Base-by-base conservation (phyloP, 2,888 invertebrate genomes). In the Agonopterix heracliana region DNA sequence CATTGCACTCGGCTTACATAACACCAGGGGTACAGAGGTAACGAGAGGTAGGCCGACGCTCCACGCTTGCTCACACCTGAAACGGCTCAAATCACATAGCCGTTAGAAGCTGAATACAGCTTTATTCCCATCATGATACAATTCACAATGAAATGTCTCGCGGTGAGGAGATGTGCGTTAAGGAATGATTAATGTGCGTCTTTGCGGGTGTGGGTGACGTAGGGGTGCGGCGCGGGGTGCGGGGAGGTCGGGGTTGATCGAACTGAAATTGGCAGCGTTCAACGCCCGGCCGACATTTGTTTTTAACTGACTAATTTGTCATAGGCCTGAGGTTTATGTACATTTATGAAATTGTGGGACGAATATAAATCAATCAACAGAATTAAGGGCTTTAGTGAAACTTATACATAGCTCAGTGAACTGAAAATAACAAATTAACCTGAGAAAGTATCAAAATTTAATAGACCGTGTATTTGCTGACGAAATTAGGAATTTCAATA, bases 1-100 rank as follows among this genome's bases (percentile, higher is more conserved):
- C 86, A 86, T 86, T 86, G 86, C 85, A 82, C 86, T 71, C 84
- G 66, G 63, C 78, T 85, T 87, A 86, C 74, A 77, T 85, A 88
- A 86, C 68, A 86, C 83, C 74, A 79, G 85, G 85, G 81, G 75
- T 68, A 72, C 81, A 84, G 81, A 79, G 74, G 81, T 78, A 76
- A 68, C 69, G 66, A 76, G 82, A 80, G 78, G 84, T 78, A 77
- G 71, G 72, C 70, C 65, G 66, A 55, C 55, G 49, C 41, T 49
- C 53, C 9, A 59, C 56, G 55, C 57, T 55, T 50, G 52, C 53
- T 49, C 54, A 48, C 12, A 26, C 49, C 56, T 38, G 55, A 55
- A 69, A 53, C 49, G 64, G 53, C 73, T 61, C 67, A 77, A 69
- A 64, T 67, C 60, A 57, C 59, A 50, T 50, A 53, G 54, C 52